Conservation (phyloP, 2,113 vertebrate species). For the Ahaetulla prasina region DNA sequence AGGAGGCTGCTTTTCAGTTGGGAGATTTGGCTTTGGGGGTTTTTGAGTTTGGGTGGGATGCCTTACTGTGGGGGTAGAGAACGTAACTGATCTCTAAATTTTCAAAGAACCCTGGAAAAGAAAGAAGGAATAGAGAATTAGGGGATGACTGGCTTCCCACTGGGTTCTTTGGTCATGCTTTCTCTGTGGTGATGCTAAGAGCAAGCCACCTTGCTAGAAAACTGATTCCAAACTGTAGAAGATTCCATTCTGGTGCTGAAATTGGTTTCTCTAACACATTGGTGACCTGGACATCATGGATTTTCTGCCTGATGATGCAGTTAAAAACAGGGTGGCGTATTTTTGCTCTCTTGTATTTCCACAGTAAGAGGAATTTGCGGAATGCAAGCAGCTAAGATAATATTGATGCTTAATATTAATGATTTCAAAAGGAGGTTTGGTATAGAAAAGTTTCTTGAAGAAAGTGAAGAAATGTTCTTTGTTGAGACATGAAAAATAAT, state of each 20-base stretch:
- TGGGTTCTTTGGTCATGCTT: not conserved
- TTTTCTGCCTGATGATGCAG: not conserved
- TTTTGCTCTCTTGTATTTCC: not conserved
- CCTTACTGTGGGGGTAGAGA: not conserved
- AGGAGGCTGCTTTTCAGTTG: not conserved
- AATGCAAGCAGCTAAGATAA: not conserved
- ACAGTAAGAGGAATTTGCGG: not conserved
- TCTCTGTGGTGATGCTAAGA: not conserved
- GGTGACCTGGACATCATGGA: not conserved
- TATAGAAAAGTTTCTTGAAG: not conserved
- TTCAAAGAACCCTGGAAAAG: no score
- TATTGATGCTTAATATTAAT: not conserved
- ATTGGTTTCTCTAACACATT: not conserved
- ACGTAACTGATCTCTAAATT: not conserved
- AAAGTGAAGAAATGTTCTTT: not conserved
- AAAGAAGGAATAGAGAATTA: not conserved
- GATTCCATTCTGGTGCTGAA: not conserved
- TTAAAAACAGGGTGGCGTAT: not conserved
- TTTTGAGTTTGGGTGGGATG: not conserved
- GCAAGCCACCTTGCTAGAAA: not conserved
- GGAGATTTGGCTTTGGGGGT: not conserved
- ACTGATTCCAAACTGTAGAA: not conserved
- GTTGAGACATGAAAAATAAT: not conserved
- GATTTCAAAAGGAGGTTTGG: not conserved
- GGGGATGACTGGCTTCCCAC: not conserved